Evolutionary conservation across 2,113 vertebrate species (phyloP), one percentile per base, ranked within the genome.

Genomic region (Callipepla californica): DNA sequence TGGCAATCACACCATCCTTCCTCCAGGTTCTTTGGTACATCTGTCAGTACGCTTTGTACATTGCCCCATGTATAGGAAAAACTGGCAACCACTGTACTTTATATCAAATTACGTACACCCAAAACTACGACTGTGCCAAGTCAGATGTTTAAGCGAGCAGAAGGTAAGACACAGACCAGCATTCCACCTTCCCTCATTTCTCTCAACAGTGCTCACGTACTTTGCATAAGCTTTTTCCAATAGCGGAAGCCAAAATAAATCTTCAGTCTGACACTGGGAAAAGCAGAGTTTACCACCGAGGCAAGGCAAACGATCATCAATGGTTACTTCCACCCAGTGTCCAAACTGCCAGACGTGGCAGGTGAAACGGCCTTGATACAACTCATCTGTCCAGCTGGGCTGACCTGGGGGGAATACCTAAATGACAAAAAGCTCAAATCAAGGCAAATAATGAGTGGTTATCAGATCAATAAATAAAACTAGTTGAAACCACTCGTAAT

Each of bases 151-250:
- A 68, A 65, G 3, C 1, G 67, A 74, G 8, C 22, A 83, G 51
- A 67, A 88, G 16, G 38, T n/a, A 38, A 57, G 38, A 38, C 25
- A 73, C 1, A 55, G 15, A 51, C 15, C 36, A 34, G 21, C 26
- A 58, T 8, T 47, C 11, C 9, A 67, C 10, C 20, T 51, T 36
- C 50, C 45, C 59, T 58, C 74, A 68, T 32, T 63, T 78, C 51
- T 44, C 55, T 21, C 66, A 67, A 30, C 17, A 61, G 34, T 0
- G 2, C 28, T 30, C 67, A 97, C 98, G 50, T 97, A 99, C 99
- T 99, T 99, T 63, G 99, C 99, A 45, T 99, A 99, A n/a, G 98
- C 99, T 95, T 99, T 99, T 97, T 99, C 99, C 97, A 99, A 73
- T 3, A 99, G 93, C 2, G 99, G 98, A 34, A 99, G 98, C 99